These are phyloP conservation scores for Frankliniella fusca DNA, from an alignment of 2,888 invertebrate species.

Conservation along the genomic window DNA sequence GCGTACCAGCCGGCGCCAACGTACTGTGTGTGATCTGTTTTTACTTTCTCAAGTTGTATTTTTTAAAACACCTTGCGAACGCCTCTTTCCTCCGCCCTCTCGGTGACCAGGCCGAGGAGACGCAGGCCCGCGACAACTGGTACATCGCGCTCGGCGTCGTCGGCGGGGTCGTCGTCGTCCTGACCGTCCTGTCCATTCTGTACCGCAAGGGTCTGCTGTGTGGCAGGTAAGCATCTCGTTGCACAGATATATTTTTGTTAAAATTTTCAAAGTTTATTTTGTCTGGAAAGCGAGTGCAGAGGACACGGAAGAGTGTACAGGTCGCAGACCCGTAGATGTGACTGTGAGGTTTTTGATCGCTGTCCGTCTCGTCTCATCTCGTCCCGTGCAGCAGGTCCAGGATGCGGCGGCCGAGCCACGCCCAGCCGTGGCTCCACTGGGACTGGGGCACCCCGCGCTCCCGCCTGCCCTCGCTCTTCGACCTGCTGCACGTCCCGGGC, in stretches of 20 bases:
- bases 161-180: background rate
- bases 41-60: too few relatives aligned
- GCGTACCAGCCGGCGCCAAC: too few relatives aligned
- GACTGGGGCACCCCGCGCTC: background rate
- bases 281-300: too few relatives aligned
- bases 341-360: too few relatives aligned
- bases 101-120: background rate
- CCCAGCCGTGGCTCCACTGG: background rate
- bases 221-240: too few relatives aligned
- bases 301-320: too few relatives aligned
- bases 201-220: background rate
- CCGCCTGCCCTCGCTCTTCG: conserved; percentile 8
- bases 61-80: too few relatives aligned
- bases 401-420: conserved; percentile 2
- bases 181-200: background rate
- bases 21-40: too few relatives aligned
- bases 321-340: too few relatives aligned
- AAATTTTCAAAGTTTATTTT: too few relatives aligned
- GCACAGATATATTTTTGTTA: too few relatives aligned
- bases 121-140: background rate
- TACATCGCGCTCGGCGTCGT: background rate
- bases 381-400: background rate
- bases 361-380: background rate
- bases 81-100: too few relatives aligned
- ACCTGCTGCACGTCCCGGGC: background rate